Conservation (phyloP, 1,140 invertebrate species). For the Sarcophaga peregrina region DNA sequence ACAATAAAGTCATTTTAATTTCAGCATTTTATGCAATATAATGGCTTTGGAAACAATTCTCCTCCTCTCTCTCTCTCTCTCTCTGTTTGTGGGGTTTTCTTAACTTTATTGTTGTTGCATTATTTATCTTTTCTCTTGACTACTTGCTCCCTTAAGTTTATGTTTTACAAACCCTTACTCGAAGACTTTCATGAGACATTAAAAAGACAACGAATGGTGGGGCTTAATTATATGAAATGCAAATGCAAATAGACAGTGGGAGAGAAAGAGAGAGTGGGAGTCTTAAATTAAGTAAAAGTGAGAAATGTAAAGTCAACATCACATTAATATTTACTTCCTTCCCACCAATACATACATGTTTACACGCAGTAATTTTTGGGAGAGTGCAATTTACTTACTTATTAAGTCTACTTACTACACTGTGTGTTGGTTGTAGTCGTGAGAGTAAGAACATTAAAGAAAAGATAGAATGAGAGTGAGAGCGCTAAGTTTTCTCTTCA, state of each 20-base stretch:
- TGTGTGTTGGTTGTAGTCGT: no score
- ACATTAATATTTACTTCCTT: not conserved
- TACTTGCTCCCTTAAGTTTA: no score
- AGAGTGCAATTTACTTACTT: not conserved
- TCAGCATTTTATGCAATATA: not conserved
- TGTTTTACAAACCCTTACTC: not conserved
- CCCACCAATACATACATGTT: not conserved
- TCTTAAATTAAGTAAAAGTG: not conserved
- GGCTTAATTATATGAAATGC: not conserved
- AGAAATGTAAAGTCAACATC: slow-evolving; percentile 5
- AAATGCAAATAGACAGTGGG: not conserved
- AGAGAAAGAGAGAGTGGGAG: not conserved
- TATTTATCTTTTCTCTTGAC: no score
- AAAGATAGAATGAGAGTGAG: not conserved
- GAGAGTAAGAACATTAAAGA: not conserved
- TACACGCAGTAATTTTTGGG: not conserved
- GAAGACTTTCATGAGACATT: slow-evolving; percentile 8
- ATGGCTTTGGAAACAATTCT: not conserved
- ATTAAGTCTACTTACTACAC: not conserved
- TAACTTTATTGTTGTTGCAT: no score
- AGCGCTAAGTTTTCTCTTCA: not conserved
- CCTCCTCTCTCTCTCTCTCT: not conserved
- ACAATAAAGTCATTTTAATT: not conserved
- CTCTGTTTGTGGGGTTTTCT: not conserved
- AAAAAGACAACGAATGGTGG: not conserved